A percentile compares a stretch with the other conserved stretches of the same genome.
phyloP scores from a whole-genome alignment of 1,140 invertebrate genomes.

The Lepidotrigona ventralis region DNA sequence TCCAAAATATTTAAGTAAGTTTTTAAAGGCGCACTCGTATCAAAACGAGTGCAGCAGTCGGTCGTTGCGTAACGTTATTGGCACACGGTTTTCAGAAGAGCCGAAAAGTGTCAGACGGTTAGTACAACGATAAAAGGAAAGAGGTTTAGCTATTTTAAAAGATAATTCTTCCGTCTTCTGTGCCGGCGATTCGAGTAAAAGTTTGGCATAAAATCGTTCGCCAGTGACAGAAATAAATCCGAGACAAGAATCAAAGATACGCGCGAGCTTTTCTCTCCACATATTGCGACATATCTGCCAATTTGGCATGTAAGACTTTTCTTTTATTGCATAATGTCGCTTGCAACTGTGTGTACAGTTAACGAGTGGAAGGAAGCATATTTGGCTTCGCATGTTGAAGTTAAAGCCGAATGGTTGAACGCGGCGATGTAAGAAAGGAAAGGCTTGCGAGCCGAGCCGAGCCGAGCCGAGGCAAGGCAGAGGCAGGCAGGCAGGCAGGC shows the following conservation, averaged over 20 bases:
- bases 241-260: background rate
- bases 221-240: background rate
- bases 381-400: background rate
- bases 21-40: background rate
- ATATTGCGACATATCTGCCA: too few species aligned
- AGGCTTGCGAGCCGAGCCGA: constrained; percentile 27
- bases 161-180: background rate
- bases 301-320: background rate
- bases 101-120: background rate
- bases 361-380: constrained; percentile 28
- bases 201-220: background rate
- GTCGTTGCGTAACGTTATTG: constrained; percentile 17
- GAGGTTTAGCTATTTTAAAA: constrained; percentile 17
- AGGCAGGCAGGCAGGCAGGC: background rate
- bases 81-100: constrained; percentile 9
- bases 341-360: background rate
- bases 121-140: background rate
- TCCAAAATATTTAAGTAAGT: background rate
- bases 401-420: constrained; percentile 1
- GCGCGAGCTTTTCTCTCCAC: background rate
- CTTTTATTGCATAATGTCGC: constrained; percentile 34
- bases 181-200: background rate
- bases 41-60: background rate
- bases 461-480: too few species aligned
- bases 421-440: constrained; percentile 40